These are phyloP conservation scores for Lordiphosa mommai DNA, from an alignment of 1,140 invertebrate genomes.

Conservation along the genomic window DNA sequence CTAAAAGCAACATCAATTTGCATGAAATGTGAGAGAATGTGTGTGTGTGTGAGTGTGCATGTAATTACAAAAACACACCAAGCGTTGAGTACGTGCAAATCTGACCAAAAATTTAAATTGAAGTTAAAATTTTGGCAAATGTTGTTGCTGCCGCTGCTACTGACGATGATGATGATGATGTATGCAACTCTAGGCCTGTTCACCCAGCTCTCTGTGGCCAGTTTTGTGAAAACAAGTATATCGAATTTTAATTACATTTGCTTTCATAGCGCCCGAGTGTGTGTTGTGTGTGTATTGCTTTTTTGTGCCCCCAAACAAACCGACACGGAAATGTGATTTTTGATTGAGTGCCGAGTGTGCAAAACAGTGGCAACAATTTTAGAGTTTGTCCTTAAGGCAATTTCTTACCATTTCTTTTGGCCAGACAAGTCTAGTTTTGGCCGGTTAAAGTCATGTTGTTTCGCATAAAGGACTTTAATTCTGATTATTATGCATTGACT, in stretches of 20 bases:
- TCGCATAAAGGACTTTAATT: too few species aligned
- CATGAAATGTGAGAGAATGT: slow-evolving; percentile 38
- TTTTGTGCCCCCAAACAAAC: slow-evolving; percentile 38
- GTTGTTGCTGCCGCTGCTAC: slow-evolving; percentile 40
- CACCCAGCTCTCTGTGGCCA: slow-evolving; percentile 39
- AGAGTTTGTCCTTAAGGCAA: too few species aligned
- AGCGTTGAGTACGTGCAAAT: slow-evolving; percentile 73
- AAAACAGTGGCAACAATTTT: not conserved
- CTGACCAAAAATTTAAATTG: slow-evolving; percentile 79
- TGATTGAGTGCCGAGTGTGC: slow-evolving; percentile 62
- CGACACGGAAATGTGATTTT: slow-evolving; percentile 69
- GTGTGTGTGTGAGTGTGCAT: slow-evolving; percentile 52
- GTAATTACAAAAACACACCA: slow-evolving; percentile 64
- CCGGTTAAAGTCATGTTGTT: too few species aligned
- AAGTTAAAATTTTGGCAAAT: slow-evolving; percentile 73
- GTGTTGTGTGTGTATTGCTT: slow-evolving; percentile 34
- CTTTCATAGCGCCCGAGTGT: slow-evolving; percentile 43
- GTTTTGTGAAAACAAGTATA: slow-evolving; percentile 75
- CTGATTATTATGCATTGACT: too few species aligned
- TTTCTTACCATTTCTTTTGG: too few species aligned
- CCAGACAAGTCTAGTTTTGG: too few species aligned
- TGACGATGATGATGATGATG: slow-evolving; percentile 43
- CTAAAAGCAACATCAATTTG: slow-evolving; percentile 75
- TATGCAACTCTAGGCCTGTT: slow-evolving; percentile 35
- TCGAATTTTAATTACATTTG: slow-evolving; percentile 79